Base-by-base conservation (phyloP, 1,140 invertebrate species). In the Rhyzopertha dominica region DNA sequence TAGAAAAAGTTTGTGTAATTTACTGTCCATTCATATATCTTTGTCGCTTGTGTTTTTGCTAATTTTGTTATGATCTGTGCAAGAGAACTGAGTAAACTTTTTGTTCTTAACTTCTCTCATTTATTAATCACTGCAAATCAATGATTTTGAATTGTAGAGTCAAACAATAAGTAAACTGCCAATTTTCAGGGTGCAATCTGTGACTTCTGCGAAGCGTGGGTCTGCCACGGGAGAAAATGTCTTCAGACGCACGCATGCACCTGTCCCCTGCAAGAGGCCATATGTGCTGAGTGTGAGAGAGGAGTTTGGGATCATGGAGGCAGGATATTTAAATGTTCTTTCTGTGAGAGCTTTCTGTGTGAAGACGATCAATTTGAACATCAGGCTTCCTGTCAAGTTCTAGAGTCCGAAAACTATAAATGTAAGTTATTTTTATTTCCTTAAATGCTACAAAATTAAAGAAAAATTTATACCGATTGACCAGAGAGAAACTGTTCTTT, bases 321-420 rank as follows among this genome's bases (percentile, higher is more conserved):
- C 3, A 76, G 94, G 36, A 87, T 97, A 50, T 97, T 94, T 64
- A 81, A 81, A 53, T 98, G 94, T 68, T 91, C 87, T 31, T 97
- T 92, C 69, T 97, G 94, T 65, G 70, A 81, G 56, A 87, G 81
- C 39, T 94, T 86, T 63, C 74, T 98, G 1, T 98, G 94, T 72
- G 94, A 98, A 72, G 94, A 98, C 73, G 94, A 98, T 71, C 94
- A 98, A 70, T 97, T 98, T 77, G 94, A 98, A 66, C 94, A 98
- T 72, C 94, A 98, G 74, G 94, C 94, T 5, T 95, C 89, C 1
- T 98, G 94, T 66, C 93, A 95, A 74, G 85, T 94, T 31, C 67
- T 98, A 2, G 93, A 97, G 62, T 84, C 90, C 2, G 93, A 89
- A 66, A 92, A 78, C 61, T 94, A 85, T 60, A 97, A 97, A 76